Percentiles rank a stretch among this genome's conserved stretches.
These are phyloP conservation scores for Melinaea marsaeus DNA, from an alignment of 2,888 invertebrate genomes.

Conservation along the genomic window DNA sequence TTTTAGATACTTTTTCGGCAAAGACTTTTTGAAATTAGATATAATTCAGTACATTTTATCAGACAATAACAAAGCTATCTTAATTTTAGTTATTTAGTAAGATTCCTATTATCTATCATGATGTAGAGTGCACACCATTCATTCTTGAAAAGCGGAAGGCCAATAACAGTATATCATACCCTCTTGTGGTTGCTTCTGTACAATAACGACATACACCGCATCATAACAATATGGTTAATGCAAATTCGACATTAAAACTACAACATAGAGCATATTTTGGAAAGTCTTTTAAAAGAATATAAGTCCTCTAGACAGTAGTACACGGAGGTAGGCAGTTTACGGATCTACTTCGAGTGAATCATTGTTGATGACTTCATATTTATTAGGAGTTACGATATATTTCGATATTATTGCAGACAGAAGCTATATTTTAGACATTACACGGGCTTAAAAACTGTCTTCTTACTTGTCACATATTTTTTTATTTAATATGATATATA, in stretches of 20 bases:
- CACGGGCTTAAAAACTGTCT: slow-evolving; percentile 14
- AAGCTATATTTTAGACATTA: slow-evolving; percentile 18
- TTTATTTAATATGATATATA: background rate
- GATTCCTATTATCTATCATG: slow-evolving; percentile 29
- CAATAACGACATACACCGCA: slow-evolving; percentile 28
- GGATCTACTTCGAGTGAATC: slow-evolving; percentile 34
- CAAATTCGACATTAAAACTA: slow-evolving; percentile 11
- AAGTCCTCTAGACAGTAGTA: slow-evolving; percentile 10
- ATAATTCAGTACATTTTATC: background rate
- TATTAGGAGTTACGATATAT: slow-evolving; percentile 37
- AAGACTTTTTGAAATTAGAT: background rate
- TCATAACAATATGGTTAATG: slow-evolving; percentile 6
- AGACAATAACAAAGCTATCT: slow-evolving; percentile 15
- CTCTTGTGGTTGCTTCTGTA: slow-evolving; percentile 34
- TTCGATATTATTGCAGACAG: slow-evolving; percentile 28
- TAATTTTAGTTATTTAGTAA: slow-evolving; percentile 27
- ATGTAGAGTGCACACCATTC: slow-evolving; percentile 32
- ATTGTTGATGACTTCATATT: slow-evolving; percentile 42
- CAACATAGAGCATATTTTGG: slow-evolving; percentile 5
- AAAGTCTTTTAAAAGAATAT: slow-evolving; percentile 4
- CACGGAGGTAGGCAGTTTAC: slow-evolving; percentile 23
- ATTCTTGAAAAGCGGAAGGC: slow-evolving; percentile 35
- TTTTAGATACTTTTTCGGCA: no score
- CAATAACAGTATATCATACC: slow-evolving; percentile 40
- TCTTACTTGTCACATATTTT: background rate